These are phyloP conservation scores for Parapsyche elsis DNA, from an alignment of 1,140 invertebrate species.

Conservation along the genomic window DNA sequence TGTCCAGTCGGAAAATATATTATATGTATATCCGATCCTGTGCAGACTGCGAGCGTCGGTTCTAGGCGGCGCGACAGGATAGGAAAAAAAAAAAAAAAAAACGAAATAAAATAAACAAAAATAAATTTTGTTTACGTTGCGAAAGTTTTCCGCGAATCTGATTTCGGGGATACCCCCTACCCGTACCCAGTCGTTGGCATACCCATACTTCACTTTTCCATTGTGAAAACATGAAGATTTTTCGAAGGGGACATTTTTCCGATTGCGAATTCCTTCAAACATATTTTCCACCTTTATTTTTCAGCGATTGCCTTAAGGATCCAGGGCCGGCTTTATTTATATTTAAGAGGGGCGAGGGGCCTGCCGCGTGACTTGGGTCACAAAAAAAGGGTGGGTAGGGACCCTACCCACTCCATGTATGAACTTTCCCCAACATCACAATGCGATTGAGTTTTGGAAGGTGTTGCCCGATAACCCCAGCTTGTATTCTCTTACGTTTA, in stretches of 20 bases:
- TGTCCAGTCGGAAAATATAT: not conserved
- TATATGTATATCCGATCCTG: not conserved
- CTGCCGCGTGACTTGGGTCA: constrained; percentile 47
- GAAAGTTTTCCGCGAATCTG: constrained; percentile 43
- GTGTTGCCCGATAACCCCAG: not conserved
- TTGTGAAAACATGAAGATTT: constrained; percentile 34
- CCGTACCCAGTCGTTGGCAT: not conserved
- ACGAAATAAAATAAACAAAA: constrained; percentile 26
- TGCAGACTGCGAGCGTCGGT: not conserved
- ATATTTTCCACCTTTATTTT: constrained; percentile 55
- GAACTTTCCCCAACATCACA: no score
- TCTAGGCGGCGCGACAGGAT: not conserved
- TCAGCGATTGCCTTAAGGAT: constrained; percentile 52
- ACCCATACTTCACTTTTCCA: not conserved
- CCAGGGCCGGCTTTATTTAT: constrained; percentile 53
- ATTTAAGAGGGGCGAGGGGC: constrained; percentile 50
- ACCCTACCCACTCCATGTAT: not conserved
- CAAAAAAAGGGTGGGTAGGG: no score
- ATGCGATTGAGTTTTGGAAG: not conserved
- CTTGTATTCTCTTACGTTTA: constrained; percentile 27
- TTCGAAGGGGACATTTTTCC: constrained; percentile 34
- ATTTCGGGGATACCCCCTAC: not conserved
- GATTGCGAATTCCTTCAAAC: constrained; percentile 26
- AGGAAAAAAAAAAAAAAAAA: constrained; percentile 15
- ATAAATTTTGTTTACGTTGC: constrained; percentile 29